Conservation (phyloP, 2,113 vertebrate genomes). For the Chaetodon auriga region DNA sequence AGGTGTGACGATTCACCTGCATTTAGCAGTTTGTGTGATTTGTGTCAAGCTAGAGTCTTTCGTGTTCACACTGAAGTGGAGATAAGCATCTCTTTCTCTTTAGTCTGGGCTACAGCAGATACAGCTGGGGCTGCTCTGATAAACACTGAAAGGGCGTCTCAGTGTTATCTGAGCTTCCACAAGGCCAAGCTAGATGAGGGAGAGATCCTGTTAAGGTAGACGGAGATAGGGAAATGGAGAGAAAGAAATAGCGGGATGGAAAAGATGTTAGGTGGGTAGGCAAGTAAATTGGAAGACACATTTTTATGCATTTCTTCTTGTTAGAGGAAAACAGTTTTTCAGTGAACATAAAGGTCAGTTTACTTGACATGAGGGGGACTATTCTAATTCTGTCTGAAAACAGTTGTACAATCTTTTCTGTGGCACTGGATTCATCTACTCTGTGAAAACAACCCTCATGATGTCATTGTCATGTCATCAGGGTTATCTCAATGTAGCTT, state of each 20-base stretch:
- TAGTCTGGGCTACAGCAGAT: conserved; percentile 45
- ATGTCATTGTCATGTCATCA: neutral
- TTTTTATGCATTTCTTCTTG: neutral
- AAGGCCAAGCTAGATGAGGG: conserved; percentile 9
- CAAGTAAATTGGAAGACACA: neutral
- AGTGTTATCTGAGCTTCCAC: conserved; percentile 42
- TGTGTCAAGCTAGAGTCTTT: neutral
- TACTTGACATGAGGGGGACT: neutral
- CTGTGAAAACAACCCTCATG: neutral
- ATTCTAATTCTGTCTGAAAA: neutral
- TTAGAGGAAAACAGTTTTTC: neutral
- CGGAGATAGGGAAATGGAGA: neutral
- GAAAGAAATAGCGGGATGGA: too few relatives aligned
- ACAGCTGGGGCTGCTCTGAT: conserved; percentile 39
- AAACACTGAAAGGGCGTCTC: conserved; percentile 29
- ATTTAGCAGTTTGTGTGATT: neutral
- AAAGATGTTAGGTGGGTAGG: neutral
- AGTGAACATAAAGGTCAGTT: neutral
- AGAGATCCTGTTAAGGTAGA: neutral
- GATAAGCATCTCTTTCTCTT: conserved; percentile 50
- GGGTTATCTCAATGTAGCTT: neutral
- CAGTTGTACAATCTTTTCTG: too few relatives aligned
- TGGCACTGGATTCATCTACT: too few relatives aligned
- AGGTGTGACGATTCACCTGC: neutral
- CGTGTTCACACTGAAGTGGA: conserved; percentile 1